Evolutionary conservation across 2,888 invertebrate species (phyloP).

Genomic region (Zelleria hepariella): DNA sequence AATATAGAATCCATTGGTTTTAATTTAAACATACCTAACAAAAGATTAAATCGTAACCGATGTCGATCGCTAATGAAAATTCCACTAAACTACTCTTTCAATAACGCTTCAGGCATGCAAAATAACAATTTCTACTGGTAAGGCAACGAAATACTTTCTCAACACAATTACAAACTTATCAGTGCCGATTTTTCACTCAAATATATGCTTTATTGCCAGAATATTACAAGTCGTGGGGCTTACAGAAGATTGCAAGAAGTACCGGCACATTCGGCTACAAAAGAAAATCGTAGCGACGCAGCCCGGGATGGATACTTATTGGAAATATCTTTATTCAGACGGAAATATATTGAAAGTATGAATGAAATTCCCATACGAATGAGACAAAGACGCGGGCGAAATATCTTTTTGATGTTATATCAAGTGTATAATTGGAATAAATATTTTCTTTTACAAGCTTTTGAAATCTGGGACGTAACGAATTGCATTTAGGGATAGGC

Average conservation of each 20-base stretch:
- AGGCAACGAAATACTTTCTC: too few relatives aligned
- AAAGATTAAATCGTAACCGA: too few relatives aligned
- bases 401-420: conserved; percentile 15
- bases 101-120: background rate
- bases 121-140: background rate
- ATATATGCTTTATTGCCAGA: too few relatives aligned
- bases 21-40: too few relatives aligned
- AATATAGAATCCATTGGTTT: too few relatives aligned
- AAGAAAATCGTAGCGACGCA: conserved; percentile 28
- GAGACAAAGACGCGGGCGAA: conserved; percentile 28
- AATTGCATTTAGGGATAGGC: background rate
- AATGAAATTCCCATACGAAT: conserved; percentile 44
- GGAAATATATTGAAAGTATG: conserved; percentile 55
- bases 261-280: conserved; percentile 9
- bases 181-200: too few relatives aligned
- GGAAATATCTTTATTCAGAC: conserved; percentile 53
- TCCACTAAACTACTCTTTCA: background rate
- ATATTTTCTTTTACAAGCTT: background rate
- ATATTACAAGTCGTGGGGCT: too few relatives aligned
- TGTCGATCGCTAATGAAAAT: background rate
- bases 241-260: background rate
- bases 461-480: background rate
- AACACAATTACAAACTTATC: too few relatives aligned
- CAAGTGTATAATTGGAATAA: conserved; percentile 37
- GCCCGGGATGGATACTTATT: conserved; percentile 43